Percentiles rank a stretch among this genome's conserved stretches.
These are phyloP conservation scores for Lepeophtheirus nordmannii DNA, from an alignment of 2,888 invertebrate genomes.

Conservation along the genomic window DNA sequence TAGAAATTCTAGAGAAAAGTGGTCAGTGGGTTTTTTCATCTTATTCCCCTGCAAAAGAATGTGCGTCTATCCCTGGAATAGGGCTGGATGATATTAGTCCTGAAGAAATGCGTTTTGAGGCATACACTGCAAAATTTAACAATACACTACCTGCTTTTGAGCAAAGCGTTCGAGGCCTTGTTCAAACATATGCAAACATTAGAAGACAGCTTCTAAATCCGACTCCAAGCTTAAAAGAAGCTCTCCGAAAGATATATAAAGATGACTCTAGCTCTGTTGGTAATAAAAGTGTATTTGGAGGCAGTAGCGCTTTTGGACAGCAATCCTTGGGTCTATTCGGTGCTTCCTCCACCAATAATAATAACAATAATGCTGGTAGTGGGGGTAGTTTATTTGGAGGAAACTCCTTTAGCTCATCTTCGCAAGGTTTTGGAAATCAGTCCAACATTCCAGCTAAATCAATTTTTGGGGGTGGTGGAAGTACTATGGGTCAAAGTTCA, in stretches of 20 bases:
- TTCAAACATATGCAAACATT: neutral
- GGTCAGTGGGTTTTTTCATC: conserved; percentile 21
- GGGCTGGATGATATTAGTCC: conserved; percentile 12
- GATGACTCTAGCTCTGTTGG: neutral
- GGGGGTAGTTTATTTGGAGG: neutral
- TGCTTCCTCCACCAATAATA: neutral
- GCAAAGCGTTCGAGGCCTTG: conserved; percentile 3
- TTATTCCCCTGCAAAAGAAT: conserved; percentile 17
- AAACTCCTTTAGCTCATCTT: neutral
- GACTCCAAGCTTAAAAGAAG: neutral
- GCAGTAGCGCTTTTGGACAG: neutral
- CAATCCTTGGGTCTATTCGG: neutral
- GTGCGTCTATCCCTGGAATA: conserved; percentile 11
- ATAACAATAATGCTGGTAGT: neutral
- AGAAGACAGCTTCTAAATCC: neutral
- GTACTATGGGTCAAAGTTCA: neutral
- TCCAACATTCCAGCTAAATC: neutral
- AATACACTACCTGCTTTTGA: neutral
- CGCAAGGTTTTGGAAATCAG: neutral
- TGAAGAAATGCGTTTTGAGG: conserved; percentile 16
- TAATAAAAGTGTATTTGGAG: neutral
- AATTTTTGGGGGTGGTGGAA: conserved; percentile 5
- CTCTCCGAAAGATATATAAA: neutral
- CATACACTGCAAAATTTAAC: neutral
- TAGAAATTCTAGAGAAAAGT: conserved; percentile 10